phyloP scores from a whole-genome alignment of 1,140 invertebrate species.

The Venustaconcha ellipsiformis region DNA sequence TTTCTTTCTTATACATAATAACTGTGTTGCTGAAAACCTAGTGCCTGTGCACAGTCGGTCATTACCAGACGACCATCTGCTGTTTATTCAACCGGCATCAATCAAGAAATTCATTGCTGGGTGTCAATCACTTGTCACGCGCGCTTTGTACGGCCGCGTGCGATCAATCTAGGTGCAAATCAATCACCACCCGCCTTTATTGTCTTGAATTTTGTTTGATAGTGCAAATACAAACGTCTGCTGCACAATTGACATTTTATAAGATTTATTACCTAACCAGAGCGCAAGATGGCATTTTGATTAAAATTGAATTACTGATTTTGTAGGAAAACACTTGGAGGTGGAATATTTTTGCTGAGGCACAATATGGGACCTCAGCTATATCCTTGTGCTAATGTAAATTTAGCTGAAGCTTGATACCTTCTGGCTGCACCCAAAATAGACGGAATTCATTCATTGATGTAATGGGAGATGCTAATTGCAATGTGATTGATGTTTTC shows the following conservation, averaged over 20 bases:
- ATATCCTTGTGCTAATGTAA: too few relatives aligned
- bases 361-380: too few relatives aligned
- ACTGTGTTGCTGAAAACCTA: constrained; percentile 6
- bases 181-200: constrained; percentile 64
- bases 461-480: constrained; percentile 64
- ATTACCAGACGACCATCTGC: constrained; percentile 42
- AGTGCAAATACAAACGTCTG: constrained; percentile 61
- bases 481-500: constrained; percentile 57
- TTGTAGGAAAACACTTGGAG: too few relatives aligned
- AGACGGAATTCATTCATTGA: too few relatives aligned
- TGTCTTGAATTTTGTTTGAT: constrained; percentile 66
- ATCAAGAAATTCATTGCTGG: constrained; percentile 64
- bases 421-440: too few relatives aligned
- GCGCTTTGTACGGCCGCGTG: constrained; percentile 60
- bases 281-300: constrained; percentile 51
- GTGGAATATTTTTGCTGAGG: too few relatives aligned
- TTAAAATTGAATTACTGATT: too few relatives aligned
- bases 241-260: constrained; percentile 52
- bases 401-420: too few relatives aligned
- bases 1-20: neutral
- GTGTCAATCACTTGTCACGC: constrained; percentile 68
- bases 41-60: too few relatives aligned
- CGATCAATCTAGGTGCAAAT: constrained; percentile 66
- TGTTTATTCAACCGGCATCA: constrained; percentile 65
- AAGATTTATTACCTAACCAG: constrained; percentile 56